Base-by-base conservation (phyloP, 2,113 vertebrate genomes). In the Catharus minimus region DNA sequence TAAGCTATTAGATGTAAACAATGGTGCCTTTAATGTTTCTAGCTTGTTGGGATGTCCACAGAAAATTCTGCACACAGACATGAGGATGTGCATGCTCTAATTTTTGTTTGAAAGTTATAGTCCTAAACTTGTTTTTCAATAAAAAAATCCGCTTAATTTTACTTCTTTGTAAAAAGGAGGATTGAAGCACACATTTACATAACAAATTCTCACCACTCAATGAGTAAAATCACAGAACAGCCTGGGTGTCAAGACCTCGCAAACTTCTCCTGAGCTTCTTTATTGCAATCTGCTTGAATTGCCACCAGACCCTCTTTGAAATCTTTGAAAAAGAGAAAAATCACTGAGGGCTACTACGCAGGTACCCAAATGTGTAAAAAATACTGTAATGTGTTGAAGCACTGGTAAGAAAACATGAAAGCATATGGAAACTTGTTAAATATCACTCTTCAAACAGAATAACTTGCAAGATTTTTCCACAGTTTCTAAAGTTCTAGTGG, bases 141-240 rank as follows among this genome's bases (percentile, higher is more conserved):
- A 9, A 30, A 72, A 89, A 85, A 82, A 47, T 41, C 20, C 22
- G 36, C 46, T 72, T 74, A 3, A 44, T 80, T 65, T 8, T n/a
- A 39, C 14, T 77, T 69, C 20, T 65, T 93, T 71, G 32, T 65
- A 84, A 61, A 88, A 78, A 21, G 44, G 6, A 83, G 46, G 38
- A 65, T 6, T 72, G 74, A 82, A 84, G 28, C 69, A 65, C 8
- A 30, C 27, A 68, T 68, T 84, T 90, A 47, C 69, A 72, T 84
- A 84, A 89, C 53, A 81, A 90, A 87, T 82, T 89, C 69, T 90
- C 55, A 52, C 22, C 68, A 52, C 28, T 78, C 73, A 28, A 6
- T 22, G 41, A 83, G 61, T 28, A 93, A 94, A 90, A 90, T 67
- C 65, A 67, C 81, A 84, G 73, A 89, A 88, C 74, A 93, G 81